Evolutionary conservation across 2,888 invertebrate species (phyloP).

Genomic region (Mantis religiosa): DNA sequence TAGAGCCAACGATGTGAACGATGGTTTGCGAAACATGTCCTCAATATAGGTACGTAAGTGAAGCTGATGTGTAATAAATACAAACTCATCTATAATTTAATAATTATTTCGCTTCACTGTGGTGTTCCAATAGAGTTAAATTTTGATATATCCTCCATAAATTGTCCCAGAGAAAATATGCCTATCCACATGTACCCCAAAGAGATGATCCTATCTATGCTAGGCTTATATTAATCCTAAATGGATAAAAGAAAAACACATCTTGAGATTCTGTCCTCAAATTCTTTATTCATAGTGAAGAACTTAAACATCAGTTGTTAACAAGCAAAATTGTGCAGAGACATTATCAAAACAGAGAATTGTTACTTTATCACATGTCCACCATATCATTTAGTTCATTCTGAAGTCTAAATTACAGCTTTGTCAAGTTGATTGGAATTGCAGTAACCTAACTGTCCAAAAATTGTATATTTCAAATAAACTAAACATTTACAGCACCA

Average conservation of each 20-base stretch:
- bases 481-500: background rate
- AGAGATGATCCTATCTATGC: no score
- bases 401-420: background rate
- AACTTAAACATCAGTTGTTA: background rate
- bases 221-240: no score
- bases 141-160: no score
- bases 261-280: background rate
- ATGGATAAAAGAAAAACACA: background rate
- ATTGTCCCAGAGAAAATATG: no score
- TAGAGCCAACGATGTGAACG: no score
- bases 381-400: background rate
- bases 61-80: no score
- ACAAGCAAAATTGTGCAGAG: background rate
- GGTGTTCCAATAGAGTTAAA: no score
- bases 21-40: no score
- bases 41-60: no score
- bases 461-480: background rate
- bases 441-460: background rate
- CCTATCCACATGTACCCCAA: rapidly evolving
- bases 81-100: no score
- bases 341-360: background rate
- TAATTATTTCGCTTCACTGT: no score
- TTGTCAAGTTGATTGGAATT: background rate
- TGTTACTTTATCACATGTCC: background rate
- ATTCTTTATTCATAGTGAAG: background rate